Base-by-base conservation (phyloP, 1,140 invertebrate species). In the Temnothorax nylanderi region DNA sequence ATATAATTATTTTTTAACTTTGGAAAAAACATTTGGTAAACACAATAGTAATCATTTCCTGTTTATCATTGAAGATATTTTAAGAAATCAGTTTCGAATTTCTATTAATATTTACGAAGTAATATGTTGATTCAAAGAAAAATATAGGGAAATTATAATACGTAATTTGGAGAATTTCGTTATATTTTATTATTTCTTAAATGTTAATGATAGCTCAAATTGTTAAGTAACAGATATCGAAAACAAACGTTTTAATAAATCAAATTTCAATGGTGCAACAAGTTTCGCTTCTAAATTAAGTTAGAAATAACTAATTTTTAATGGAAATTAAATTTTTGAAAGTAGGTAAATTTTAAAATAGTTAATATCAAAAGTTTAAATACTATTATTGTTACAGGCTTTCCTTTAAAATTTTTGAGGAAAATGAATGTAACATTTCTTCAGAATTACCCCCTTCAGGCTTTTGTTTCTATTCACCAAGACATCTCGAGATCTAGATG, bases 1-100 rank as follows among this genome's bases (percentile, higher is more conserved):
- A n/a, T 37, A 16, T n/a, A 82, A 84, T 74, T 74, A 77, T 64
- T 75, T 37, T 54, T 21, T 37, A 56, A 37, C 32, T 21, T 26
- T 75, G 21, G 10, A 8, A 2, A 21, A 49, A 72, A 72, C 26
- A 72, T 49, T 26, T 51, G 16, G 3, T 51, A 72, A 72, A 51
- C 44, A 32, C 16, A 72, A 26, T 32, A 3, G 16, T 32, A 32
- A 32, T 72, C 44, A 72, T 51, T 72, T 56, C 11, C 32, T 56
- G 32, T 54, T 75, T 75, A 49, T 13, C 21, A 47, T 34, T 32
- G 16, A 18, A 51, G 44, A 44, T 69, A 69, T 47, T 71, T 71
- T 26, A 71, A 71, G 21, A 71, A 71, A 0, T 26, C 6, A 5
- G 21, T 51, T 21, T 51, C 26, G 3, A 32, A 18, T 32, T 51